Evolutionary conservation across 2,113 vertebrate genomes (phyloP).

Genomic region (Pteronura brasiliensis): DNA sequence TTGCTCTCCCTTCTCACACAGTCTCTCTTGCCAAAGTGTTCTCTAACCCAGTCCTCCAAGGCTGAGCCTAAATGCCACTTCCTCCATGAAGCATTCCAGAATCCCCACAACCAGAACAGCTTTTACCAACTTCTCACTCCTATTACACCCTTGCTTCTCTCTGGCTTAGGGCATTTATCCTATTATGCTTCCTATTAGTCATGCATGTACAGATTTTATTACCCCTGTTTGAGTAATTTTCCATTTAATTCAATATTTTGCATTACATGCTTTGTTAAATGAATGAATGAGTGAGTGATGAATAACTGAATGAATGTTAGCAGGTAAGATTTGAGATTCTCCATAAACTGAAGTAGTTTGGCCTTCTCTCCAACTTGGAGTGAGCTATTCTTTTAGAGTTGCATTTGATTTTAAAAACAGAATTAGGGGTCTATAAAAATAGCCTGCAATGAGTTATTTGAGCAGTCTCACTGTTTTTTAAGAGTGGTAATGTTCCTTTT

Average conservation of each 20-base stretch:
- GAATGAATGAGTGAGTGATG: neutral
- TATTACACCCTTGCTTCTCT: neutral
- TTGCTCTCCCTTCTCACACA: neutral
- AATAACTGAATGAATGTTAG: neutral
- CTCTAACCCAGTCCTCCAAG: neutral
- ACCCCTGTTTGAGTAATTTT: neutral
- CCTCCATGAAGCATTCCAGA: neutral
- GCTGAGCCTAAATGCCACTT: neutral
- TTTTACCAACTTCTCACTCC: neutral
- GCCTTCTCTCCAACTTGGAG: conserved; percentile 57
- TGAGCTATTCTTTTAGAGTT: conserved; percentile 59
- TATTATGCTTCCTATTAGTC: neutral
- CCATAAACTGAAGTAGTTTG: conserved; percentile 47
- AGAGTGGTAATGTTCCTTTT: conserved; percentile 76
- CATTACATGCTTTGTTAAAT: neutral
- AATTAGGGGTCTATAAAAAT: conserved; percentile 73
- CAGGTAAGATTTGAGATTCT: conserved; percentile 29
- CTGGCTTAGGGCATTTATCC: neutral
- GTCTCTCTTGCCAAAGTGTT: neutral
- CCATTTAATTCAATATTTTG: neutral
- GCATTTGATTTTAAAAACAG: conserved; percentile 74
- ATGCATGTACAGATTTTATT: neutral
- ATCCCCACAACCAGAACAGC: neutral
- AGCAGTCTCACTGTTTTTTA: conserved; percentile 71
- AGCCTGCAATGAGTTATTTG: conserved; percentile 70